phyloP scores from a whole-genome alignment of 1,140 invertebrate genomes.

The Ptiloglossa arizonensis region DNA sequence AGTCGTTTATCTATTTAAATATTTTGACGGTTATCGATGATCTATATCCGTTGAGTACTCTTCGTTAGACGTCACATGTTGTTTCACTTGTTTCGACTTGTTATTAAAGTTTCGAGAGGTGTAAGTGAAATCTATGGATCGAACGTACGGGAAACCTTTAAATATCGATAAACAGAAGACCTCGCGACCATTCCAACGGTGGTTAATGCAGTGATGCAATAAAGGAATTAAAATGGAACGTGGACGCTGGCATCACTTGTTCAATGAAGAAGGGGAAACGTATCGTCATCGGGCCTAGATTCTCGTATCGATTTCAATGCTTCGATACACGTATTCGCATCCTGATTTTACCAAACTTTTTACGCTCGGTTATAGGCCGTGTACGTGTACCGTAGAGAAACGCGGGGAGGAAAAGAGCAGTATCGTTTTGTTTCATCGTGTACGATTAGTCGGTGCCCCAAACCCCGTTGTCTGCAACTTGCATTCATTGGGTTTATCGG shows the following conservation, averaged over 20 bases:
- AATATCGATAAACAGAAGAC: too few species aligned
- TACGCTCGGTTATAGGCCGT: not conserved
- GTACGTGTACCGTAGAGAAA: too few species aligned
- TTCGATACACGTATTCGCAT: not conserved
- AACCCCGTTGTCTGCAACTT: slow-evolving; percentile 41
- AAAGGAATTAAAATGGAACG: not conserved
- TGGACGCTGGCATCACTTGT: not conserved
- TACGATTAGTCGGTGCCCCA: slow-evolving; percentile 29
- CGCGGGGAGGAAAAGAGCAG: not conserved
- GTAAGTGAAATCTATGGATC: too few species aligned
- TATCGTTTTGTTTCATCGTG: slow-evolving; percentile 49
- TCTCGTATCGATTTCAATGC: slow-evolving; percentile 17
- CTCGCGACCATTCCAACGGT: not conserved
- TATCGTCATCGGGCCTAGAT: slow-evolving; percentile 12
- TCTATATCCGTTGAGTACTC: too few species aligned
- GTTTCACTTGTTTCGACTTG: too few species aligned
- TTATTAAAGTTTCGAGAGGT: too few species aligned
- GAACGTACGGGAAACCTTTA: too few species aligned
- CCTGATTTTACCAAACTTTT: slow-evolving; percentile 22
- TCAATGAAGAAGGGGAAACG: not conserved
- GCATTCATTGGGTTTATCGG: slow-evolving; percentile 53
- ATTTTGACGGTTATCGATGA: not conserved
- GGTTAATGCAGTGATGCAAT: not conserved
- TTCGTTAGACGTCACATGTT: too few species aligned
- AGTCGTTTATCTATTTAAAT: not conserved